phyloP scores from a whole-genome alignment of 1,140 invertebrate species.

The Anoplophora glabripennis region DNA sequence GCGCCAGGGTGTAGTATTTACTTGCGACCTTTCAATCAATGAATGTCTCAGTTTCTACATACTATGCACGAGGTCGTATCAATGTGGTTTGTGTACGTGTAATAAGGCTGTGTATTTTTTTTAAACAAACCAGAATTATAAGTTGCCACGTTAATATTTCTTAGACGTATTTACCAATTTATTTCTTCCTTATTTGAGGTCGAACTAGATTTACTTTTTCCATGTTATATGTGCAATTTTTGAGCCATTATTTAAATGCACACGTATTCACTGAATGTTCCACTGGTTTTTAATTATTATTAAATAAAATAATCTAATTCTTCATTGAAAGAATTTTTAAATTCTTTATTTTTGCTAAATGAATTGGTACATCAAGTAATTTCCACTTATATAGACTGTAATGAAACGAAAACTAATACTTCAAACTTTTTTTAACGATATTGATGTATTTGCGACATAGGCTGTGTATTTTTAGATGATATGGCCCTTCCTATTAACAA shows the following conservation, averaged over 20 bases:
- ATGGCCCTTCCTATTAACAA: too few relatives aligned
- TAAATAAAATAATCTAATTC: too few relatives aligned
- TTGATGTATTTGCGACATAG: too few relatives aligned
- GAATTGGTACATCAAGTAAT: too few relatives aligned
- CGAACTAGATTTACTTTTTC: neutral
- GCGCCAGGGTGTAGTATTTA: slow-evolving; percentile 49
- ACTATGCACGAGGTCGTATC: slow-evolving; percentile 43
- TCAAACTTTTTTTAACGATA: too few relatives aligned
- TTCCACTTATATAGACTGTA: too few relatives aligned
- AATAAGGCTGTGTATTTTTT: slow-evolving; percentile 49
- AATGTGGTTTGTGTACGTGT: slow-evolving; percentile 49
- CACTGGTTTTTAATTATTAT: neutral
- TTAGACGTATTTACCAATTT: neutral
- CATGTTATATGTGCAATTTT: slow-evolving; percentile 13
- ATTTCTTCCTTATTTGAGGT: neutral
- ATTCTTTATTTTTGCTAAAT: too few relatives aligned
- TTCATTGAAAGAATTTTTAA: too few relatives aligned
- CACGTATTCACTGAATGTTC: slow-evolving; percentile 10
- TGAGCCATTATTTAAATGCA: slow-evolving; percentile 2
- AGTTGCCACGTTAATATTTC: slow-evolving; percentile 10
- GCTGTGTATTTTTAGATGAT: too few relatives aligned
- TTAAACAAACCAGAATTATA: slow-evolving; percentile 34
- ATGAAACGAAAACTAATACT: too few relatives aligned
- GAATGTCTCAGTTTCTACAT: slow-evolving; percentile 42
- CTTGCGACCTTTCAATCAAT: slow-evolving; percentile 49